phyloP scores from a whole-genome alignment of 37 sponge, comb jelly and placozoan species.

The Tethya wilhelma region DNA sequence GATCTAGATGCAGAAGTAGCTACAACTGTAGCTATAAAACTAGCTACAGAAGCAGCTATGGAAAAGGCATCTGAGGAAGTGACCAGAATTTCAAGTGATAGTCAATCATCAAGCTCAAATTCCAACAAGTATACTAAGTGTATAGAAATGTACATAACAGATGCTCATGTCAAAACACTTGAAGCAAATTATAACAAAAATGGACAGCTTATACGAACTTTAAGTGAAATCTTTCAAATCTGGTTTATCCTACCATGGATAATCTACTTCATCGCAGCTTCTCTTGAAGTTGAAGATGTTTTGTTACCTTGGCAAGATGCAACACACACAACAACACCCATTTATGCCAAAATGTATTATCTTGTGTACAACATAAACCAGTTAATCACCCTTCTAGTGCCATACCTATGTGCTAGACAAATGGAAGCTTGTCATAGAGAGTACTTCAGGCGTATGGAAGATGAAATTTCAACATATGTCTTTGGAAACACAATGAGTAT shows the following conservation, averaged over 20 bases:
- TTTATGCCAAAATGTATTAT: neutral
- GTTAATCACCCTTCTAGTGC: conserved; percentile 9
- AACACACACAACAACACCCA: neutral
- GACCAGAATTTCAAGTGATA: too few species aligned
- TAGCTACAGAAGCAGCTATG: too few species aligned
- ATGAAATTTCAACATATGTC: too few species aligned
- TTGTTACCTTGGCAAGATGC: conserved; percentile 13
- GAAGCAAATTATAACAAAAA: neutral
- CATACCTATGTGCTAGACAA: conserved; percentile 12
- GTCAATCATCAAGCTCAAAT: neutral
- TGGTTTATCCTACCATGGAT: conserved; percentile 38
- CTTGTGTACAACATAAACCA: conserved; percentile 26
- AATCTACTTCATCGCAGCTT: conserved; percentile 15
- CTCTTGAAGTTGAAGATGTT: conserved; percentile 11
- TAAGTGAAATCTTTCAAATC: conserved; percentile 4
- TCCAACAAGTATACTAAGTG: neutral
- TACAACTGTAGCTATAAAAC: too few species aligned
- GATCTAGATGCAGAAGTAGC: too few species aligned
- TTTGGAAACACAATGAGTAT: too few species aligned
- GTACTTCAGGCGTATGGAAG: conserved; percentile 11
- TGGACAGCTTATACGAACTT: conserved; percentile 3
- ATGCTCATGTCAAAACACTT: neutral
- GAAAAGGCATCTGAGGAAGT: too few species aligned
- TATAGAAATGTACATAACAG: neutral
- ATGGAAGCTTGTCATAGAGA: conserved; percentile 14